phyloP scores from a whole-genome alignment of 2,888 invertebrate species.

The Nemotelus pantherinus region DNA sequence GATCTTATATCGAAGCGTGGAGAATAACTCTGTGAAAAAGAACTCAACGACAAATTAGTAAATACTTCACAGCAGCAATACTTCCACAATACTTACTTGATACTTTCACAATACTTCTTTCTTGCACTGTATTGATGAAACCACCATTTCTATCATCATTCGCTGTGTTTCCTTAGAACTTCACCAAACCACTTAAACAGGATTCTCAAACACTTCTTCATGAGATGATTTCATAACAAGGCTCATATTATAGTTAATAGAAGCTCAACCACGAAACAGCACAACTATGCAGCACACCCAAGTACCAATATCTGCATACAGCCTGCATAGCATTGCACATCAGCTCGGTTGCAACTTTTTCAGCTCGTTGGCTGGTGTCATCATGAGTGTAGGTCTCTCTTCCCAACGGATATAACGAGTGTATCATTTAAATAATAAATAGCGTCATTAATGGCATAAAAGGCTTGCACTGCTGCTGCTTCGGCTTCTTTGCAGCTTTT shows the following conservation, averaged over 20 bases:
- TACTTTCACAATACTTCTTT: too few species aligned
- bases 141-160: background rate
- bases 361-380: background rate
- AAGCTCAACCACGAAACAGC: conserved; percentile 11
- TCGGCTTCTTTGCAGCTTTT: background rate
- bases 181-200: background rate
- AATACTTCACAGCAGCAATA: too few species aligned
- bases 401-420: background rate
- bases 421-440: conserved; percentile 49
- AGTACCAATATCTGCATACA: too few species aligned
- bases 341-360: background rate
- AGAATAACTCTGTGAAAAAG: too few species aligned
- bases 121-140: background rate
- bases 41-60: too few species aligned
- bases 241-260: conserved; percentile 26
- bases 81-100: too few species aligned
- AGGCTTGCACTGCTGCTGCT: conserved; percentile 24
- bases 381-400: conserved; percentile 7
- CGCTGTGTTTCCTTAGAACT: background rate
- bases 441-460: conserved; percentile 49
- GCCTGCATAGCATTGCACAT: background rate
- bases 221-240: conserved; percentile 35
- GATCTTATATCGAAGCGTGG: too few species aligned
- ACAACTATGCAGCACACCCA: background rate
- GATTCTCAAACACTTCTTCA: background rate